Conservation (phyloP, 1,140 invertebrate genomes). For the Zaprionus vittiger region DNA sequence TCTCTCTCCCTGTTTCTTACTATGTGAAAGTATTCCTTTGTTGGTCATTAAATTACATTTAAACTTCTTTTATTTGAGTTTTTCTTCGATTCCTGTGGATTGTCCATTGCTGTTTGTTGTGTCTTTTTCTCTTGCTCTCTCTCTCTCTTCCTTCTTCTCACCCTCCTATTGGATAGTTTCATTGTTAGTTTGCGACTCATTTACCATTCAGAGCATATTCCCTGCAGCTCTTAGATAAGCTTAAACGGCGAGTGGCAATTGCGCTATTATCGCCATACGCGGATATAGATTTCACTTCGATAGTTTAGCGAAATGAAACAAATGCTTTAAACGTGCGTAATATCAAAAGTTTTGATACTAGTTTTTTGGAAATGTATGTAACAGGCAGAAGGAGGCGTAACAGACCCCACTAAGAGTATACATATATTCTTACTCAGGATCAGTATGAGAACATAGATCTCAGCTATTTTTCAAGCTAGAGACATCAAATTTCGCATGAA, state of each 20-base stretch:
- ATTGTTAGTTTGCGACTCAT: conserved; percentile 19
- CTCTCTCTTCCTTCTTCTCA: background rate
- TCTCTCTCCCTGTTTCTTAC: background rate
- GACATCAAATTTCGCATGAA: too few species aligned
- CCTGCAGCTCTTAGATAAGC: background rate
- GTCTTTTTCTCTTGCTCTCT: background rate
- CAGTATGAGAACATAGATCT: too few species aligned
- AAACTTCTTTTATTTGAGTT: conserved; percentile 56
- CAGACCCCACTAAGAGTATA: too few species aligned
- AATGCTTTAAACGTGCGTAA: background rate
- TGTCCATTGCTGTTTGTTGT: conserved; percentile 5
- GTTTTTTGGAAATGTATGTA: too few species aligned
- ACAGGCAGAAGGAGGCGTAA: too few species aligned
- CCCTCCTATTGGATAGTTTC: background rate
- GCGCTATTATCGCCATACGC: conserved; percentile 8
- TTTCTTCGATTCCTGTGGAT: conserved; percentile 13
- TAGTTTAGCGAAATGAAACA: background rate
- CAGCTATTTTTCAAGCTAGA: too few species aligned
- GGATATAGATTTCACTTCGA: background rate
- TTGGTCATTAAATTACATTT: conserved; percentile 75
- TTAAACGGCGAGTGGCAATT: conserved; percentile 11
- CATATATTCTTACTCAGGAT: too few species aligned
- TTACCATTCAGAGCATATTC: conserved; percentile 24
- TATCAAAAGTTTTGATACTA: too few species aligned
- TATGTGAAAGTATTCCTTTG: conserved; percentile 63